Percentiles rank a stretch among this genome's conserved stretches.
phyloP scores from a whole-genome alignment of 2,797 vertebrate species.

The Lithobates pipiens region DNA sequence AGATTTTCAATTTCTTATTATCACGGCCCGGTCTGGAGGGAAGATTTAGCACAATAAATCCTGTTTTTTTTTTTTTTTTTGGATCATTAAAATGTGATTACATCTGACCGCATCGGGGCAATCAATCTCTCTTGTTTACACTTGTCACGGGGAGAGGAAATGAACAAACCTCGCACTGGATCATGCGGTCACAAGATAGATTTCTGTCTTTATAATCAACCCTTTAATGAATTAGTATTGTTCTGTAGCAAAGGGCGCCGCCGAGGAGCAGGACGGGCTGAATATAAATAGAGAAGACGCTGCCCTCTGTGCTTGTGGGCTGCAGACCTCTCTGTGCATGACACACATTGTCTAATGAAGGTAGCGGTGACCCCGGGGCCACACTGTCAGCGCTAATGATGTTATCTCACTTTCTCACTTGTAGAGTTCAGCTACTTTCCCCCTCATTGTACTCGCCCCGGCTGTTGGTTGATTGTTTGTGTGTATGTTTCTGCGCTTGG shows the following conservation, averaged over 20 bases:
- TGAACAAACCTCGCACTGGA: constrained; percentile 40
- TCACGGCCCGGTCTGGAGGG: constrained; percentile 18
- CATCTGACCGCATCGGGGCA: constrained; percentile 48
- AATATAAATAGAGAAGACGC: constrained; percentile 20
- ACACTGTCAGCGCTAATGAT: constrained; percentile 15
- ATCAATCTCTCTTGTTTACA: constrained; percentile 48
- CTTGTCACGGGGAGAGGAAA: constrained; percentile 33
- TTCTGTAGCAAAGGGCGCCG: constrained; percentile 1
- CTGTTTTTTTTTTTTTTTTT: constrained; percentile 5
- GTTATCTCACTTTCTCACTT: neutral
- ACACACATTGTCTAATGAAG: constrained; percentile 30
- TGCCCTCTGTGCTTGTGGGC: neutral
- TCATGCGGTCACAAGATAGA: neutral
- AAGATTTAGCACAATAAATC: constrained; percentile 55
- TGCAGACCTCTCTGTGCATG: constrained; percentile 19
- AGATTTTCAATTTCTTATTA: constrained; percentile 29
- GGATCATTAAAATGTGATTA: constrained; percentile 62
- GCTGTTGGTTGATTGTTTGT: neutral
- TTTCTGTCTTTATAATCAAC: constrained; percentile 33
- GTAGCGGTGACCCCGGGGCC: constrained; percentile 11
- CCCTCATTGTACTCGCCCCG: neutral
- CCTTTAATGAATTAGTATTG: constrained; percentile 32
- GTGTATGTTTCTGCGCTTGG: neutral
- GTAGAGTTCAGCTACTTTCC: neutral
- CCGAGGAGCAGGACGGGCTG: neutral